Evolutionary conservation across 2,888 invertebrate species (phyloP).

Genomic region (Meandrusa payeni): DNA sequence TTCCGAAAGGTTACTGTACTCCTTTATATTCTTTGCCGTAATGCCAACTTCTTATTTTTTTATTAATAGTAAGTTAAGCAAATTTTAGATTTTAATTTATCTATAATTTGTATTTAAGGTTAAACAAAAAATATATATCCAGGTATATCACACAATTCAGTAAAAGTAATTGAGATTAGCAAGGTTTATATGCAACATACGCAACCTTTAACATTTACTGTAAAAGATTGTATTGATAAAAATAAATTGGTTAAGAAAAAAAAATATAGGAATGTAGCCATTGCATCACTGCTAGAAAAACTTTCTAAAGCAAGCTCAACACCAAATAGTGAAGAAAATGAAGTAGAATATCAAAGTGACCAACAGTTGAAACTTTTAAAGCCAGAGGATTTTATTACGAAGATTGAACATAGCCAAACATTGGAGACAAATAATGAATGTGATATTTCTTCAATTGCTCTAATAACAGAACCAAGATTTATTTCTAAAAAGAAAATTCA

Average conservation of each 20-base stretch:
- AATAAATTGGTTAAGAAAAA: conserved; percentile 28
- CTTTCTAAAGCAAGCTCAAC: conserved; percentile 4
- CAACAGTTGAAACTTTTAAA: conserved; percentile 32
- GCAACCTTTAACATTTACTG: background rate
- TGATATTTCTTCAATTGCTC: conserved; percentile 16
- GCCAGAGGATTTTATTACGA: conserved; percentile 36
- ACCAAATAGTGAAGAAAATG: conserved; percentile 25
- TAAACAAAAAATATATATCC: conserved; percentile 1
- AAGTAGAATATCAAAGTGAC: conserved; percentile 6
- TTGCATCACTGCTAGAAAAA: conserved; percentile 41
- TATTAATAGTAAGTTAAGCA: no score
- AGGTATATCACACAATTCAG: background rate
- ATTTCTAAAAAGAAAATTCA: conserved; percentile 33
- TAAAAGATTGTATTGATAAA: conserved; percentile 27
- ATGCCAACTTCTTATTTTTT: no score
- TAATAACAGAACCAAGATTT: conserved; percentile 25
- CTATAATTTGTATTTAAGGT: conserved; percentile 5
- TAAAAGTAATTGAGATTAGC: conserved; percentile 1
- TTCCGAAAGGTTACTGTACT: no score
- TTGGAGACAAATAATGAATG: background rate
- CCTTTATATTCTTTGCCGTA: no score
- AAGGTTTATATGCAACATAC: background rate
- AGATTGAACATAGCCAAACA: background rate
- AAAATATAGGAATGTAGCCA: conserved; percentile 44
- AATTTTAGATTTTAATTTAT: background rate